Evolutionary conservation across 2,888 invertebrate species (phyloP), one percentile per base, ranked within the genome.

Genomic region (Diloba caeruleocephala): DNA sequence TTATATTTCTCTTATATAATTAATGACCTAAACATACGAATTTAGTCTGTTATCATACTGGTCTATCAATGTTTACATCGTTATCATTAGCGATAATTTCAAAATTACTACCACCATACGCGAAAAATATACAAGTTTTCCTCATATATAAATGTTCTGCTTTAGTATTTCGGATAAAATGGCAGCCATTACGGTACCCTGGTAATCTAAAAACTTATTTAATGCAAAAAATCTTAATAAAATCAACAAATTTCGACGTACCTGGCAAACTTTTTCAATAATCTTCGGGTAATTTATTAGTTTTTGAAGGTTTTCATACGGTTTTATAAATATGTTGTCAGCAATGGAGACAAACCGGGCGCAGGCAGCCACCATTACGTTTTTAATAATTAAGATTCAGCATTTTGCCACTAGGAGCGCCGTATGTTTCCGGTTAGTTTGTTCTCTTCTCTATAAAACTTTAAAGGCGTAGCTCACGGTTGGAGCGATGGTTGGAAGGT

Each of bases 361-460:
- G 21, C 90, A 85, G 78, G 89, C 87, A 88, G 92, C 88, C 92
- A 93, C 90, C 92, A 92, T 92, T 87, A 89, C 88, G 81, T 82
- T 71, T 78, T 75, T 64, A 70, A 72, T 64, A 32, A 38, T 60
- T 51, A 33, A 63, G 3, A 37, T 70, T 62, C 36, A 3, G 9
- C 13, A 44, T 65, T n/a, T 50, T 2, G 10, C 57, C 65, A 54
- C 39, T 32, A 59, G 60, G 8, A 46, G 69, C 67, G 69, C 51
- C 67, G 31, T 13, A 5, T 38, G 53, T 50, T 62, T 75, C 74
- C 70, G 66, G 58, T 38, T 10, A 5, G 15, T 12, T 32, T 48
- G 53, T 54, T 53, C 46, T 39, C 34, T 38, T 17, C 42, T 19
- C 36, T 39, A 14, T 4, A 9, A n/a, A 10, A 28, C n/a, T 23